Base-by-base conservation (phyloP, 2,113 vertebrate species). In the Dolichotis patagonum region DNA sequence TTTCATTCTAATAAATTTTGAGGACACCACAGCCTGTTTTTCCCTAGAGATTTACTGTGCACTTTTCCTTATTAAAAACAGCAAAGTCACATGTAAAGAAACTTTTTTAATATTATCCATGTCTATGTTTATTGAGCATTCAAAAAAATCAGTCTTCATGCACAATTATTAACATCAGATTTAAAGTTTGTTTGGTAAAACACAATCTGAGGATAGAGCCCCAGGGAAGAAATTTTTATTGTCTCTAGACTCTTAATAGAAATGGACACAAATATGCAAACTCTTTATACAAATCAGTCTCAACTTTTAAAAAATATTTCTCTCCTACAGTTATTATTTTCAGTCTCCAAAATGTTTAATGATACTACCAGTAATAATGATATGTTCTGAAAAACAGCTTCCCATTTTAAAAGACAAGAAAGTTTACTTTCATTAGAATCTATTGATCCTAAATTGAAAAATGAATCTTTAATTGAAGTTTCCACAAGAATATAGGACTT, bases 341-440 rank as follows among this genome's bases (percentile, higher is more conserved):
- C 13, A 63, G 41, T 62, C 19, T 95, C 28, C 56, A 85, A 89
- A 83, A 58, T 1, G 4, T 65, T 82, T 35, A 73, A 19, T 75
- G 19, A 7, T 32, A 60, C 35, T 85, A 86, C 56, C 17, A 90
- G 32, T 8, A 90, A 38, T 78, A 94, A 26, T 46, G 38, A 32
- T 17, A 5, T 30, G 5, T 30, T 80, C 22, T 86, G 16, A 52
- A 56, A 92, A 85, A n/a, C 5, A 54, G 1, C 12, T 52, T 2
- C 1, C 91, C 3, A 46, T 94, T 92, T 94, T 62, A 75, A 85
- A 95, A 85, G 26, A 65, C 77, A 89, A 62, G 10, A 65, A 87
- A 80, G 5, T 2, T 41, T n/a, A n/a, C n/a, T 8, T 56, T 75
- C 80, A 43, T n/a, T n/a, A 43, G 35, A 2, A 13, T 85, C 38